Evolutionary conservation across 2,113 vertebrate genomes (phyloP).

Genomic region (Tinamus guttatus): DNA sequence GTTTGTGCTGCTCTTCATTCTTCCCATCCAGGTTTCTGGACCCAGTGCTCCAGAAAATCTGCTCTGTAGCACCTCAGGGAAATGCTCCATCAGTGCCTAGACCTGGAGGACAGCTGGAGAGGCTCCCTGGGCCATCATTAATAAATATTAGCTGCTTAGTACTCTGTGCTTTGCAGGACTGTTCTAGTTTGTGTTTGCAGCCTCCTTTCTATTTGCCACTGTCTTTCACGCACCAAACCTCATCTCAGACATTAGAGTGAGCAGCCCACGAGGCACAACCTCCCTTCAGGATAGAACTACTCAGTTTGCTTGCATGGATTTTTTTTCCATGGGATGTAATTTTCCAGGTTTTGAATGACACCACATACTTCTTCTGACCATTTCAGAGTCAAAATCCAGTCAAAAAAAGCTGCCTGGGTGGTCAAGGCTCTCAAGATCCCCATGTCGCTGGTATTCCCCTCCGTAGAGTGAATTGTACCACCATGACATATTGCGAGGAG

Average conservation of each 20-base stretch:
- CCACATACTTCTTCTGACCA: neutral
- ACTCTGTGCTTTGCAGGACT: neutral
- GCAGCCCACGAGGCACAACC: neutral
- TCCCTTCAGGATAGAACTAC: neutral
- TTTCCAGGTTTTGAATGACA: neutral
- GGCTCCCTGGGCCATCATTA: neutral
- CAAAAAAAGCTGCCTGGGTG: neutral
- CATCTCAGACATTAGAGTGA: neutral
- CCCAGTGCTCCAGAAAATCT: neutral
- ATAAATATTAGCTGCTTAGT: rapidly evolving
- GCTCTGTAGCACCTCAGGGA: neutral
- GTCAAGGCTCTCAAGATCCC: rapidly evolving
- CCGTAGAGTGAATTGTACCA: neutral
- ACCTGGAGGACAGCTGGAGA: neutral
- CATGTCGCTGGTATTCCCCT: neutral
- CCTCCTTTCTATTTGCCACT: rapidly evolving
- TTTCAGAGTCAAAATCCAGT: neutral
- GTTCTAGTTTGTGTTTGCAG: neutral
- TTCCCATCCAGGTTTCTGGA: neutral
- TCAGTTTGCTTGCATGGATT: neutral
- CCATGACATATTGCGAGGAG: neutral
- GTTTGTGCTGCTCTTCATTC: neutral
- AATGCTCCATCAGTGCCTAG: neutral
- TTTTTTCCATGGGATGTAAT: neutral
- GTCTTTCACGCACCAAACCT: neutral